Evolutionary conservation across 2,888 invertebrate genomes (phyloP), one percentile per base, ranked within the genome.

Genomic region (Ichneumoninae sp.): DNA sequence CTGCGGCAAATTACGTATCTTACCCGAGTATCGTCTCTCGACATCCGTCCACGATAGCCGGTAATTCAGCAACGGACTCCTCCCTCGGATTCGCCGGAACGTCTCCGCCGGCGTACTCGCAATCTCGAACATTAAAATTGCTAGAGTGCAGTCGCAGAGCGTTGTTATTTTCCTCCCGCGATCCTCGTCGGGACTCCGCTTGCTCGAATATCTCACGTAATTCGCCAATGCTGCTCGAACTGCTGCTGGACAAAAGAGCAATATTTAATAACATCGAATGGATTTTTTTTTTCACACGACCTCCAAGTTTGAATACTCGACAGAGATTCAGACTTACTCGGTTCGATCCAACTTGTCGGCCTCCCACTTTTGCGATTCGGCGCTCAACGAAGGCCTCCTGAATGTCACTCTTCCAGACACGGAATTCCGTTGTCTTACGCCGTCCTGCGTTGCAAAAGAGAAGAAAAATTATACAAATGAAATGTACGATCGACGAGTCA

Each of bases 121-220:
- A 88, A 57, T 80, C 86, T 85, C 82, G 86, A 69, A 82, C 13
- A n/a, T 47, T 82, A 60, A 84, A 84, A 82, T 76, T 84, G 66
- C 84, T 85, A 62, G 84, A 82, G 65, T 85, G 79, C 72, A 82
- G 82, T 66, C 90, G 90, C 30, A 89, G 76, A 13, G 89, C 76
- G 84, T 91, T 91, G 82, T 92, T 92, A 80, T 91, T 92, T 86
- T 93, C 93, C 80, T 93, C 93, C 30, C 87, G 83, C 4, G 92
- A 93, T 78, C 86, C 89, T 33, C 90, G 89, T 22, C 92, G 89
- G 3, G 90, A 90, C 30, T 93, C 93, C 0, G 90, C 88, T 44
- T 93, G 91, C 79, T 93, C 93, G 69, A 89, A 91, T 68, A 93
- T 92, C 70, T 92, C 92, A 22, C 91, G 90, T 50, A 93, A 86